Base-by-base conservation (phyloP, 2,888 invertebrate genomes). In the Epinotia brunnichana region DNA sequence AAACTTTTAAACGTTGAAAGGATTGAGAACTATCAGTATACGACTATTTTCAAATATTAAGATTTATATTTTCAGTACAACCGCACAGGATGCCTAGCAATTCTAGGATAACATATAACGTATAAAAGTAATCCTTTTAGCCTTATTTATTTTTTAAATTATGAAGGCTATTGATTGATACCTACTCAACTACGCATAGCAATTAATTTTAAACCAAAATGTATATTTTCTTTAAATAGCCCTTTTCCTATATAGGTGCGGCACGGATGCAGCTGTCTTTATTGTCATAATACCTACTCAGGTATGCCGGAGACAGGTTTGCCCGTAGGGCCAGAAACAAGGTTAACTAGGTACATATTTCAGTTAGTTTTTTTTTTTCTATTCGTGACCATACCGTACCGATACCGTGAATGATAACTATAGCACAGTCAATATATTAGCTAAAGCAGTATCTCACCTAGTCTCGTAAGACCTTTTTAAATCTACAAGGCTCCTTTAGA, bases 301-400 rank as follows among this genome's bases (percentile, higher is more conserved):
- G 39, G 17, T 54, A 48, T 61, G 41, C 21, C 29, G 15, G 51
- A 51, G 57, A 69, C 69, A 61, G 69, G 69, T 69, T 41, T 39
- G 53, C 17, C 53, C 21, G 61, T 41, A 21, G 19, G 17, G 48
- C 10, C 51, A 60, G 68, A 51, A 61, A 61, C 61, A 69, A 69
- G 69, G 61, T 61, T 29, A 69, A 41, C 69, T 41, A 41, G 69
- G 53, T 69, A 64, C 10, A 17, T 13, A n/a, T n/a, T 17, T 3
- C 39, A 39, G 17, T 39, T 17, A 7, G 48, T 21, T 7, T 7
- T 21, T 29, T 48, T 29, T 51, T 29, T 60, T 17, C 5, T 17
- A 19, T 61, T 44, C 9, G 9, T 44, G 1, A 7, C 13, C 61
- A 21, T 39, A 60, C 39, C 17, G 39, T 39, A 60, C 39, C 17